These are phyloP conservation scores for Thunnus maccoyii DNA, from an alignment of 2,113 vertebrate species.

Conservation along the genomic window DNA sequence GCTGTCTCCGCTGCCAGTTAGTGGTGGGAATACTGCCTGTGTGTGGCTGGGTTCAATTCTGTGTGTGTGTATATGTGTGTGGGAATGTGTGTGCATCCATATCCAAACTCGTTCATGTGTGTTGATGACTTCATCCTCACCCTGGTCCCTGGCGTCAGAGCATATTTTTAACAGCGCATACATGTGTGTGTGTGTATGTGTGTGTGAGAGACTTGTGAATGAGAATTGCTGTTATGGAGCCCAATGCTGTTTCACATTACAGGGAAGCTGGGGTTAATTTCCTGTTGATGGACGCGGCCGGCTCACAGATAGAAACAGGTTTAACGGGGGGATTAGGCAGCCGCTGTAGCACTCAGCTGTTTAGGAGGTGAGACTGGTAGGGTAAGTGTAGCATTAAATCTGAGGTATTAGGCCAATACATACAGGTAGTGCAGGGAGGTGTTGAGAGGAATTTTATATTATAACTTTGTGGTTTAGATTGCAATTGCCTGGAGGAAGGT, in stretches of 20 bases:
- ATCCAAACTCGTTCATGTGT: slow-evolving; percentile 48
- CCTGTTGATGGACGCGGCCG: slow-evolving; percentile 76
- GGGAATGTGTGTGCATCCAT: slow-evolving; percentile 11
- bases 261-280: slow-evolving; percentile 77
- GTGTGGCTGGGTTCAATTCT: slow-evolving; percentile 46
- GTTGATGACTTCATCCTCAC: slow-evolving; percentile 78
- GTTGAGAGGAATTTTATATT: slow-evolving; percentile 29
- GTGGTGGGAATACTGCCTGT: slow-evolving; percentile 59
- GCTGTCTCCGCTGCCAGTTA: slow-evolving; percentile 64
- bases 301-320: slow-evolving; percentile 65
- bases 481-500: neutral
- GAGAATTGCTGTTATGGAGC: slow-evolving; percentile 51
- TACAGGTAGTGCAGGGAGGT: slow-evolving; percentile 22
- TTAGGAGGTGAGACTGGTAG: slow-evolving; percentile 83
- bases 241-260: slow-evolving; percentile 77
- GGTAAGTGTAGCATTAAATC: slow-evolving; percentile 74
- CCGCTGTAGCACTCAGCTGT: slow-evolving; percentile 68
- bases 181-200: slow-evolving; percentile 5
- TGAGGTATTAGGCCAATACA: slow-evolving; percentile 41
- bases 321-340: slow-evolving; percentile 59
- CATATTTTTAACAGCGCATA: slow-evolving; percentile 68
- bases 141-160: slow-evolving; percentile 55
- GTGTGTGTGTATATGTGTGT: slow-evolving; percentile 15
- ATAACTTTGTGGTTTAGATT: slow-evolving; percentile 38
- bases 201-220: slow-evolving; percentile 59